phyloP scores from a whole-genome alignment of 2,888 invertebrate genomes.

The Apamea sordens region DNA sequence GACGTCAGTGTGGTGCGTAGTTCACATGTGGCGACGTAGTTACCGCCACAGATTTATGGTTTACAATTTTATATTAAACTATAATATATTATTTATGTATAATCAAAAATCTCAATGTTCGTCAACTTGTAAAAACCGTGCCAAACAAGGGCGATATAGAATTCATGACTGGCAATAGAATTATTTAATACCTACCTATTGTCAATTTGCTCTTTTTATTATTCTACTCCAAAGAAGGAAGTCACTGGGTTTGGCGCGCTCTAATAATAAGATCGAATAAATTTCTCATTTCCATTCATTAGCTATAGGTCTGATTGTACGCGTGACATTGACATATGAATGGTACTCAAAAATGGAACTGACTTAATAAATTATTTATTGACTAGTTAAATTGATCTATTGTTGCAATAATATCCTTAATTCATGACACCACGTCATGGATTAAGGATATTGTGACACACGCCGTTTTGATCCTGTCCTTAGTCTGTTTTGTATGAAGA shows the following conservation, averaged over 20 bases:
- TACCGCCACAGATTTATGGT: too few relatives aligned
- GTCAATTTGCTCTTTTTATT: slow-evolving; percentile 19
- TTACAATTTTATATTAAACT: too few relatives aligned
- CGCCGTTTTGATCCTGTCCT: not conserved
- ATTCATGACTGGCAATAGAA: slow-evolving; percentile 19
- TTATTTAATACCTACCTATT: slow-evolving; percentile 25
- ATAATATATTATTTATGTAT: too few relatives aligned
- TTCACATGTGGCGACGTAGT: too few relatives aligned
- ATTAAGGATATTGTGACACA: not conserved
- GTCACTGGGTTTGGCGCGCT: not conserved
- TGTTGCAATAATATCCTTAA: slow-evolving; percentile 17
- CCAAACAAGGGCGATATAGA: not conserved
- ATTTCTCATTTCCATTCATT: slow-evolving; percentile 71
- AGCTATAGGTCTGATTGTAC: slow-evolving; percentile 53
- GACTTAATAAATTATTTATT: slow-evolving; percentile 64
- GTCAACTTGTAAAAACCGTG: too few relatives aligned
- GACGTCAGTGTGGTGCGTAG: too few relatives aligned
- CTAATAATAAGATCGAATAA: slow-evolving; percentile 64
- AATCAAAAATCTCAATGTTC: too few relatives aligned
- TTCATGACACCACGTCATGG: not conserved
- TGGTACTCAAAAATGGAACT: slow-evolving; percentile 54
- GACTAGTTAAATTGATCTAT: slow-evolving; percentile 60
- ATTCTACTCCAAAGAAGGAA: slow-evolving; percentile 13
- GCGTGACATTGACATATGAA: slow-evolving; percentile 76
- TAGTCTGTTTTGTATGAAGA: not conserved